Evolutionary conservation across 2,113 vertebrate species (phyloP), one percentile per base, ranked within the genome.

Genomic region (Psittacula cyanocephala): DNA sequence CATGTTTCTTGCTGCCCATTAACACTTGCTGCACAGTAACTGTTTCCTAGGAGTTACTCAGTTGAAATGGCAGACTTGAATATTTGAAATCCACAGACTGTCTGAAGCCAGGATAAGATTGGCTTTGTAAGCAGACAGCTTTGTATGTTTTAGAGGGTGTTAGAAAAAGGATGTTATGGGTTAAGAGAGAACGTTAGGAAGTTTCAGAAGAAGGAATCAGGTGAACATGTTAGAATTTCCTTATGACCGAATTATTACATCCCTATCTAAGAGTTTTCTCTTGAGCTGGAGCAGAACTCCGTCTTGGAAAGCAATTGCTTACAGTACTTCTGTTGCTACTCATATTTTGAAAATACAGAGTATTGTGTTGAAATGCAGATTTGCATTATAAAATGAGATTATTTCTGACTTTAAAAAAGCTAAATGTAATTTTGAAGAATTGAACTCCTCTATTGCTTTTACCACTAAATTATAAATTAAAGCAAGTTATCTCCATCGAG

Each of bases 61-160:
- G n/a, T 28, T 71, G 50, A 60, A 55, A 39, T 16, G 33, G 24
- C 27, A 71, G 20, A 81, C 14, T 14, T 65, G 46, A 44, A 11
- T 43, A 19, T 70, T 65, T 64, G 67, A 75, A 59, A 37, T 23
- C n/a, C 19, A n/a, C n/a, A 23, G n/a, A 6, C 33, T 33, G 13
- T 25, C 44, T 44, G 52, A 62, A 71, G 35, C 39, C 39, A 35
- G 35, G 7, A 1, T 35, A 11, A 10, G 15, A 46, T 55, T 55
- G 35, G 13, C 17, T 70, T 35, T 71, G 9, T 43, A 7, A 33
- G 15, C 12, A 41, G 43, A 9, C 12, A 37, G n/a, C 23, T 81
- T 50, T 63, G 33, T 41, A 17, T 0, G 0, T 35, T 25, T 46
- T 50, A 69, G 10, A 63, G 17, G 22, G 12, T 2, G 4, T 59